Evolutionary conservation across 2,797 vertebrate genomes (phyloP), one percentile per base, ranked within the genome.

Genomic region (Rhinatrema bivittatum): DNA sequence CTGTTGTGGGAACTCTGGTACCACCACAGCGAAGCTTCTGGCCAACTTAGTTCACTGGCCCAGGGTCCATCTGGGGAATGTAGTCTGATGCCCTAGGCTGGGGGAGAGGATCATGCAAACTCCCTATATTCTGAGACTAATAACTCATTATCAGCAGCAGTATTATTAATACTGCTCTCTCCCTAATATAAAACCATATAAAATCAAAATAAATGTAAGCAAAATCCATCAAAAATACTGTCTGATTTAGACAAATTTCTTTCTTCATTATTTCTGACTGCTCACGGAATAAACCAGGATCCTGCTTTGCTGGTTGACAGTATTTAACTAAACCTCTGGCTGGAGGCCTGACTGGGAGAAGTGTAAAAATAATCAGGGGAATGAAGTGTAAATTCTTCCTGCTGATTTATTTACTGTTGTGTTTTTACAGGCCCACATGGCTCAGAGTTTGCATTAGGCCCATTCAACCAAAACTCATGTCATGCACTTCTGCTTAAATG

Each of bases 401-500:
- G 70, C 78, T 92, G 91, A 93, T 93, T 93, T 91, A 94, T 93
- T 74, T 80, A 76, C 65, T 66, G 61, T 70, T 82, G 79, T 93
- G 87, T 94, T 93, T 92, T 90, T 76, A 79, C 83, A 89, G 86
- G 86, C 84, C 86, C 85, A 84, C 84, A 84, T 68, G 82, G 82
- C 81, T 71, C 73, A 79, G 78, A 81, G 80, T 87, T 88, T 87
- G 88, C 83, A 79, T 80, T 65, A 78, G 74, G 65, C 67, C 66
- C 81, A 75, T 81, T 91, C 89, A 90, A 87, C 86, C 88, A 88
- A 84, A 90, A 87, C 87, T 79, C 32, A 78, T 88, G 88, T 87
- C 89, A 87, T 90, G 88, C 86, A 82, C 81, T 89, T 86, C 81
- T 84, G 82, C 85, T 84, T 80, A 89, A 91, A 91, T 86, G 85